These are phyloP conservation scores for Cephus pygmeus DNA, from an alignment of 2,888 invertebrate genomes.

Conservation along the genomic window DNA sequence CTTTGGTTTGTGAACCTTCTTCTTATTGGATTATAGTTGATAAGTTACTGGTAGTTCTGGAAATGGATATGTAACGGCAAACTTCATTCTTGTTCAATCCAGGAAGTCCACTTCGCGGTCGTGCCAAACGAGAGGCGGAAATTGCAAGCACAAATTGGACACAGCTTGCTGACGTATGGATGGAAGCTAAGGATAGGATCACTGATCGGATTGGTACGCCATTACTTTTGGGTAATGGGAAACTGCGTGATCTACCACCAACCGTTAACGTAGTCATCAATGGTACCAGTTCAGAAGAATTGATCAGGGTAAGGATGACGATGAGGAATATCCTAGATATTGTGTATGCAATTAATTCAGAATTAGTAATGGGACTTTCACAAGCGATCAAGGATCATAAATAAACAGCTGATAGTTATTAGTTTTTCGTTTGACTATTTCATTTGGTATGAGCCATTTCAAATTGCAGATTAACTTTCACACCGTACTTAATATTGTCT, in stretches of 20 bases:
- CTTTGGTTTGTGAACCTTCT: slow-evolving; percentile 34
- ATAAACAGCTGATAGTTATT: too few relatives aligned
- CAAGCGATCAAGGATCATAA: too few relatives aligned
- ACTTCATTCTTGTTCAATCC: background rate
- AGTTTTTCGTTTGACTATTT: too few relatives aligned
- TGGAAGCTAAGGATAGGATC: slow-evolving; percentile 43
- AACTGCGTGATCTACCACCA: slow-evolving; percentile 46
- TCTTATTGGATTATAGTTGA: too few relatives aligned
- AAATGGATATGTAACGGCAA: background rate
- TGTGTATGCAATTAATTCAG: too few relatives aligned
- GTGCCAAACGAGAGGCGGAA: slow-evolving; percentile 44
- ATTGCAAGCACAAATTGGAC: slow-evolving; percentile 56
- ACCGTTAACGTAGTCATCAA: slow-evolving; percentile 36
- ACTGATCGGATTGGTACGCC: slow-evolving; percentile 46
- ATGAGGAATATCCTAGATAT: too few relatives aligned
- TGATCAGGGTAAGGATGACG: slow-evolving; percentile 38
- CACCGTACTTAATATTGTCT: background rate
- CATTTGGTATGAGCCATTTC: too few relatives aligned
- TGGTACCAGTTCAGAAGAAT: slow-evolving; percentile 40
- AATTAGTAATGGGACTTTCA: too few relatives aligned
- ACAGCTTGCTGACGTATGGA: slow-evolving; percentile 57
- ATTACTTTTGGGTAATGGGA: slow-evolving; percentile 45
- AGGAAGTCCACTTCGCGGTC: slow-evolving; percentile 44
- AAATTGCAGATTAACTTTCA: slow-evolving; percentile 18
- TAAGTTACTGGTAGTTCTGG: too few relatives aligned